phyloP scores from a whole-genome alignment of 2,797 vertebrate species.

The Oreochromis grahami region DNA sequence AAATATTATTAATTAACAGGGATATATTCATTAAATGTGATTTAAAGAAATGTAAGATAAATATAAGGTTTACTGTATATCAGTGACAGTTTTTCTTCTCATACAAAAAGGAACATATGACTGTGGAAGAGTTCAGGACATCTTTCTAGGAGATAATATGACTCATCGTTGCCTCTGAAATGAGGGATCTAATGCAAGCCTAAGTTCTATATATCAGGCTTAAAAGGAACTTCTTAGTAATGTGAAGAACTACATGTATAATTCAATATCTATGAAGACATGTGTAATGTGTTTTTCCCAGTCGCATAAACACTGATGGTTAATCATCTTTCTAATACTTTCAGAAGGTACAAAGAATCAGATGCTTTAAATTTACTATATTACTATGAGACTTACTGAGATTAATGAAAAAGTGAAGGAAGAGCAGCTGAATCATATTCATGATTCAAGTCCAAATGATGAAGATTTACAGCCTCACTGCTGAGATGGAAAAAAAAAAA shows the following conservation, averaged over 20 bases:
- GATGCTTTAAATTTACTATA: neutral
- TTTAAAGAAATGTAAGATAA: neutral
- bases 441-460: neutral
- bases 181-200: neutral
- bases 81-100: rapidly evolving
- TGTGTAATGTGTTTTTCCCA: neutral
- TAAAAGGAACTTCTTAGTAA: neutral
- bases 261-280: neutral
- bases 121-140: neutral
- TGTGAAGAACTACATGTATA: neutral
- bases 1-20: neutral
- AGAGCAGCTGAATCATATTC: neutral
- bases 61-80: neutral
- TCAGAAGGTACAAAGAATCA: neutral
- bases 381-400: neutral
- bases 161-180: neutral
- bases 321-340: neutral
- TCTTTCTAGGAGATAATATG: neutral
- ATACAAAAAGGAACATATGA: neutral
- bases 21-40: neutral
- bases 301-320: neutral
- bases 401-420: neutral
- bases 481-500: neutral
- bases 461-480: neutral
- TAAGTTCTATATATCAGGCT: neutral